Conservation (phyloP, 1,140 invertebrate genomes). For the Aradophagus sp. region DNA sequence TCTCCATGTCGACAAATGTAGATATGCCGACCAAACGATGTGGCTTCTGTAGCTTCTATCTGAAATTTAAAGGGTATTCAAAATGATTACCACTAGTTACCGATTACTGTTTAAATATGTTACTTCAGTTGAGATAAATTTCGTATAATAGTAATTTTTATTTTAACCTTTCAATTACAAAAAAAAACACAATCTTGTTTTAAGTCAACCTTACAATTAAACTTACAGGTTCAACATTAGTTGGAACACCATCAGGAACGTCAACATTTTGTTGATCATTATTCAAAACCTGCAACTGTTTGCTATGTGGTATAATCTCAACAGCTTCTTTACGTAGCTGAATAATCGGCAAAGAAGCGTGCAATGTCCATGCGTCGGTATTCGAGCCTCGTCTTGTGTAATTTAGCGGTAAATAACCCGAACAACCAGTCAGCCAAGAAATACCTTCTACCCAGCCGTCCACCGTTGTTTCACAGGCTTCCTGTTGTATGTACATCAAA, state of each 20-base stretch:
- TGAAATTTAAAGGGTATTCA: too few species aligned
- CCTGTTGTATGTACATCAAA: conserved; percentile 87
- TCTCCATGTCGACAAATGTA: conserved; percentile 91
- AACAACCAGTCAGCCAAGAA: conserved; percentile 89
- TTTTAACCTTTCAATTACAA: too few species aligned
- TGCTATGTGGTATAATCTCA: conserved; percentile 61
- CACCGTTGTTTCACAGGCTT: conserved; percentile 81
- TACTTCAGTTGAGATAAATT: too few species aligned
- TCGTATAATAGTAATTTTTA: too few species aligned
- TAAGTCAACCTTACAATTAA: too few species aligned
- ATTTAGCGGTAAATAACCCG: conserved; percentile 86
- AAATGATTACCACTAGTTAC: too few species aligned
- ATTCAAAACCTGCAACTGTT: conserved; percentile 70
- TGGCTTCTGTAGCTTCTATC: conserved; percentile 67
- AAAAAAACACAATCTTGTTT: too few species aligned
- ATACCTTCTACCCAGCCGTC: conserved; percentile 92
- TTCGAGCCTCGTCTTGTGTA: conserved; percentile 89
- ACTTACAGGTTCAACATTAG: conserved; percentile 64
- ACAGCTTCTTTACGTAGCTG: conserved; percentile 63
- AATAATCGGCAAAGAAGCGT: conserved; percentile 80
- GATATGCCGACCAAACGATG: conserved; percentile 76
- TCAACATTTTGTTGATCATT: conserved; percentile 71
- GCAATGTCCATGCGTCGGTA: conserved; percentile 92
- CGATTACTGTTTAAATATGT: too few species aligned
- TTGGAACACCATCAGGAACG: conserved; percentile 70